phyloP scores from a whole-genome alignment of 2,888 invertebrate genomes.

The Nymphalis polychloros region DNA sequence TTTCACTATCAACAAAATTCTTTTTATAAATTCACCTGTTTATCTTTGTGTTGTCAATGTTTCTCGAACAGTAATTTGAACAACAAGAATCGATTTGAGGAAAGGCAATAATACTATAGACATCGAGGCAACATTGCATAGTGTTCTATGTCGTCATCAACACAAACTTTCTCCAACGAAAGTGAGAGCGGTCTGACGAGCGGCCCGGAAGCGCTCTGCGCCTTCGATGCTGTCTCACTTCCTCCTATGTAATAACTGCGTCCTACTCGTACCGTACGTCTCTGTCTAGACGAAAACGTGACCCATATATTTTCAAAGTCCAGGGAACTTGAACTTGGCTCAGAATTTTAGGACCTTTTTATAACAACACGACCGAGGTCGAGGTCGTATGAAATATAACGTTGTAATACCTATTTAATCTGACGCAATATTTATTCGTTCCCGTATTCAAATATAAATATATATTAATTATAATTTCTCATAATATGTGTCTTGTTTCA shows the following conservation, averaged over 20 bases:
- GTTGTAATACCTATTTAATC: too few relatives aligned
- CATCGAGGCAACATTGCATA: slow-evolving; percentile 31
- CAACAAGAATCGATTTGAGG: slow-evolving; percentile 13
- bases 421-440: too few relatives aligned
- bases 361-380: not conserved
- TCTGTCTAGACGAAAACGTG: not conserved
- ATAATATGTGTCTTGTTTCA: not conserved
- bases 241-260: slow-evolving; percentile 40
- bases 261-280: slow-evolving; percentile 45
- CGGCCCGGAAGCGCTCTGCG: slow-evolving; percentile 41
- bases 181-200: slow-evolving; percentile 51
- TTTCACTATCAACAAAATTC: too few relatives aligned
- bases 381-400: not conserved
- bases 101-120: slow-evolving; percentile 24
- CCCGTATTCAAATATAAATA: too few relatives aligned
- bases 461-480: not conserved
- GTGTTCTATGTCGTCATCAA: slow-evolving; percentile 46
- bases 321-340: not conserved
- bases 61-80: not conserved
- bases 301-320: slow-evolving; percentile 14
- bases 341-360: not conserved
- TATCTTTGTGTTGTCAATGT: too few relatives aligned
- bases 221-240: slow-evolving; percentile 24
- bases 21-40: too few relatives aligned
- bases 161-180: slow-evolving; percentile 54